Conservation (phyloP, 2,888 invertebrate species). For the Hedya salicella region DNA sequence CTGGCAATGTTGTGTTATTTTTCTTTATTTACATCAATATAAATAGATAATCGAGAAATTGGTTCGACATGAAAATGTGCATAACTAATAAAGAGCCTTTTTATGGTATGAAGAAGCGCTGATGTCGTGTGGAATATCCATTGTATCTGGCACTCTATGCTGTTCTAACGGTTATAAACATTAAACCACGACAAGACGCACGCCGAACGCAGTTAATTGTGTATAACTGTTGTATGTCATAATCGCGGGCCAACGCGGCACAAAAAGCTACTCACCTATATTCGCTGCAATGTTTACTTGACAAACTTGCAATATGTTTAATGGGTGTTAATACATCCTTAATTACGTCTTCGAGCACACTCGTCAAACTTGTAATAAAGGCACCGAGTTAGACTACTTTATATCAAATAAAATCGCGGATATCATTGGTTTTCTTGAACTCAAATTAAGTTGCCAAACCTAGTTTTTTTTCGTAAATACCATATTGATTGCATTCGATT, state of each 20-base stretch:
- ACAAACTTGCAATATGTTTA: slow-evolving; percentile 39
- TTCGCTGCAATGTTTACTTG: slow-evolving; percentile 33
- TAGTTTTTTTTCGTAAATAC: too few relatives aligned
- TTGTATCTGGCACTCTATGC: too few relatives aligned
- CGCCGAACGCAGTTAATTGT: slow-evolving; percentile 22
- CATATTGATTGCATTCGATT: too few relatives aligned
- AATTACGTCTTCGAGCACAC: slow-evolving; percentile 22
- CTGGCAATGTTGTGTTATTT: background rate
- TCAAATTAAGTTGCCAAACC: too few relatives aligned
- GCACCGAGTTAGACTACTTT: background rate
- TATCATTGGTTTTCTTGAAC: background rate
- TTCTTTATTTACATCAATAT: background rate
- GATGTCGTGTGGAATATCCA: too few relatives aligned
- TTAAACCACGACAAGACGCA: background rate
- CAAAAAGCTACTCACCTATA: slow-evolving; percentile 42
- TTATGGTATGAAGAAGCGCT: too few relatives aligned
- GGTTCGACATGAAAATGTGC: too few relatives aligned
- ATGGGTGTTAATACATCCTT: slow-evolving; percentile 26
- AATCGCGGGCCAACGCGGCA: slow-evolving; percentile 30
- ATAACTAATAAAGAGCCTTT: too few relatives aligned
- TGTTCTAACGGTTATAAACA: too few relatives aligned
- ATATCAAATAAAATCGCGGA: background rate
- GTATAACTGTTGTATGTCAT: slow-evolving; percentile 38
- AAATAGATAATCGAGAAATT: background rate
- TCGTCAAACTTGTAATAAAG: slow-evolving; percentile 14